Evolutionary conservation across 2,113 vertebrate species (phyloP), one percentile per base, ranked within the genome.

Genomic region (Hemibagrus wyckioides): DNA sequence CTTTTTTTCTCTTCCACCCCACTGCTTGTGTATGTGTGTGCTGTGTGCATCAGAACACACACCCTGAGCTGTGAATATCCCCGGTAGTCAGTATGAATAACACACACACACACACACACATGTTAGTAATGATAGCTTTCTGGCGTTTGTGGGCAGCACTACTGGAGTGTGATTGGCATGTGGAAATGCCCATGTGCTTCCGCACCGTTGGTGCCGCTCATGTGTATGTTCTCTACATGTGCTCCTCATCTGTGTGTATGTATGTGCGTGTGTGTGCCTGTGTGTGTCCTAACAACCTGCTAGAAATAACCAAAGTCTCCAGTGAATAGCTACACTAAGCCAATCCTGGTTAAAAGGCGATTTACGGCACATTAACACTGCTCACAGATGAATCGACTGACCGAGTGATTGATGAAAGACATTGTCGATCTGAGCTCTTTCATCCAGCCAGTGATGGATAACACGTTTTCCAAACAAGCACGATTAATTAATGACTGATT

Each of bases 121-220:
- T 61, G 63, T 85, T 79, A 82, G 54, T 82, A 85, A 87, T 82
- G 77, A 83, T 52, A 48, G 85, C 84, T 86, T 36, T 71, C 73
- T 79, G 85, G 71, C 44, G 59, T 85, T 86, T 80, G 65, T 44
- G 86, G 75, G 52, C 56, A 85, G 54, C n/a, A 33, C 69, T 6
- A 48, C 77, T 56, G 59, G 19, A 28, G 75, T 87, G 10, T 91
- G 89, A 88, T 86, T 90, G 89, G 86, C 86, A 82, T 57, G 86
- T 86, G 84, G 86, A 85, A 86, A 76, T 50, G 17, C 71, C 76
- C n/a, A 41, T 76, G 85, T 82, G 87, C 67, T 89, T 71, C 81
- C 39, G 50, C 59, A 77, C 86, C 59, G 69, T 88, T 80, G 85
- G 80, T 84, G 84, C 57, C 33, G 82, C 67, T 65, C 44, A 85